Evolutionary conservation across 2,797 vertebrate species (phyloP), one percentile per base, ranked within the genome.

Genomic region (Sebastolobus alascanus): DNA sequence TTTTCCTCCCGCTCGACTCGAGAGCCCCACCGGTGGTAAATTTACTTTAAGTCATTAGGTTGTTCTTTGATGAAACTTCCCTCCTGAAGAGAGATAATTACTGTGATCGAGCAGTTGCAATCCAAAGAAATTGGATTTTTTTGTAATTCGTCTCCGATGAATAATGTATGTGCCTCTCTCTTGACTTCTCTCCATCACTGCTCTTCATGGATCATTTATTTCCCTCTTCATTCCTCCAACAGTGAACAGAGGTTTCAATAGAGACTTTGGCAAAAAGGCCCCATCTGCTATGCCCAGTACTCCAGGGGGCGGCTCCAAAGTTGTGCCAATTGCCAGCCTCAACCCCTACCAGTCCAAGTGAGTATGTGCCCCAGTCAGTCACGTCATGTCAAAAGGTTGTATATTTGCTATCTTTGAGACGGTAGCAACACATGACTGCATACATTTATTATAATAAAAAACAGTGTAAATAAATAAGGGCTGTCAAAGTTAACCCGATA

Each of bases 261-360:
- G 94, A 92, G 95, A 94, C 38, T 96, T 96, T 83, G 96, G 92
- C 20, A 99, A 94, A 93, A 96, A 75, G 82, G 79, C 87, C 8
- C 86, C 87, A 27, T 84, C 92, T 73, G 75, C 93, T 58, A 61
- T 77, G 2, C 54, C 91, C 63, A 96, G 81, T 87, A 97, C 96
- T 37, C 97, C 97, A 0, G 97, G 96, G 52, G 97, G 96, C 2
- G 83, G 95, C 18, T 90, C 95, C 74, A 99, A 98, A 93, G 95
- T 98, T 12, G 97, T 98, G 8, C 98, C 99, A 1, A 99, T 99
- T 16, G 96, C 97, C 89, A 97, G 98, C 94, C 95, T 99, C 87
- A 99, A 99, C 88, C 99, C 99, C 0, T 99, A 99, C 92, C 98
- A 99, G 69, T 97, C 98, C 52, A 99, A 97, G 99, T 99, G 89